Conservation (phyloP, 2,888 invertebrate species). For the Tuta absoluta region DNA sequence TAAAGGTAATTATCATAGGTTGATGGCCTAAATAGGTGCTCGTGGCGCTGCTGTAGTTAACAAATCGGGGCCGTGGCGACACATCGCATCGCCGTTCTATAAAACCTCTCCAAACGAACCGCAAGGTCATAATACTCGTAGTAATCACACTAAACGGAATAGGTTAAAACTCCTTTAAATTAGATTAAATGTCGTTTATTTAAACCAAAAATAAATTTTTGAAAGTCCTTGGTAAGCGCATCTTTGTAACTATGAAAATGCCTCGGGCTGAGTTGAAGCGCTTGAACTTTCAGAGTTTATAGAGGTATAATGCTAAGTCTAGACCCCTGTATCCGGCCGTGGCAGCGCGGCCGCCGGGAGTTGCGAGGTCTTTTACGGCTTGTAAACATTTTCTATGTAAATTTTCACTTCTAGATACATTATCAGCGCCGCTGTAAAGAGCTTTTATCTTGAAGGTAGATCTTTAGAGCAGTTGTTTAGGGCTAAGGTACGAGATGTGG, state of each 20-base stretch:
- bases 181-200: neutral
- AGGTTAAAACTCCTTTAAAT: neutral
- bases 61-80: neutral
- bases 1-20: too few relatives aligned
- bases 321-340: neutral
- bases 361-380: slow-evolving; percentile 17
- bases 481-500: slow-evolving; percentile 5
- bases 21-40: too few relatives aligned
- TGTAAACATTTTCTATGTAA: slow-evolving; percentile 20
- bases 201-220: neutral
- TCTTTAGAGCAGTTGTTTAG: neutral
- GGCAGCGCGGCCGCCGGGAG: neutral
- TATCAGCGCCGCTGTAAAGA: slow-evolving; percentile 13
- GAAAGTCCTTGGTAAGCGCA: neutral
- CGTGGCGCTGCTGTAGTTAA: too few relatives aligned
- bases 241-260: neutral
- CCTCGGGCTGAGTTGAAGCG: neutral
- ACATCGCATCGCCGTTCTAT: neutral
- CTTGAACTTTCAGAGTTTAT: neutral
- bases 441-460: slow-evolving; percentile 7
- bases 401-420: slow-evolving; percentile 23
- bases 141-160: neutral
- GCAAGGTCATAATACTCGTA: neutral
- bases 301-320: neutral
- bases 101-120: slow-evolving; percentile 14